Evolutionary conservation across 2,113 vertebrate genomes (phyloP), one percentile per base, ranked within the genome.

Genomic region (Bolborhynchus lineola): DNA sequence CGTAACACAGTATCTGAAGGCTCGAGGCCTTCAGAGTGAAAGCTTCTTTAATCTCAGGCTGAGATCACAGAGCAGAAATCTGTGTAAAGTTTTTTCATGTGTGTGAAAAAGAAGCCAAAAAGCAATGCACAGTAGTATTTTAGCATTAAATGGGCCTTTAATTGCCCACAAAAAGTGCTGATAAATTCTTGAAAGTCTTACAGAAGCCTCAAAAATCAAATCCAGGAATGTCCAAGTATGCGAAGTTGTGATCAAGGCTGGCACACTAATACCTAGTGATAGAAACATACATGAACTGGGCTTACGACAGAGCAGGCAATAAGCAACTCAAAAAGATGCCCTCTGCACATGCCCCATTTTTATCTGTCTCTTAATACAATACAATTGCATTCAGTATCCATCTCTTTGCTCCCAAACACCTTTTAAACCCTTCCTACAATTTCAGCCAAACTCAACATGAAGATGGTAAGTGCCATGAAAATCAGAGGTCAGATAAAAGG

Each of bases 301-400:
- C 37, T 94, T 31, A 37, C 65, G 25, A 47, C 8, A 25, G 19
- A 25, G 35, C 6, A 35, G 31, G 29, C 42, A 55, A 47, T 3
- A 5, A 77, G 52, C 0, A 1, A 37, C 82, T 46, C 77, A 23
- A 31, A 52, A 52, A 52, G 19, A 10, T 7, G 7, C 13, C 72
- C 39, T 75, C 59, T 37, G 39, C 46, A 82, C 0, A 1, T 19
- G 11, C 23, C 1, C 0, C 1, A 0, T 23, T 68, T 75, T 55
- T 13, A 35, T 31, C 10, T 13, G 35, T 69, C 44, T 69, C 49
- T 49, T 57, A 64, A 25, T 0, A 1, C 25, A 64, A 28, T 0
- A 1, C 23, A 49, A 33, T 9, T 25, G 20, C 16, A 19, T 82
- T 82, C 65, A 16, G 37, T 26, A 3, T 26, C 50, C 19, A 63